Evolutionary conservation across 2,113 vertebrate genomes (phyloP), one percentile per base, ranked within the genome.

Genomic region (Paramisgurnus dabryanus): DNA sequence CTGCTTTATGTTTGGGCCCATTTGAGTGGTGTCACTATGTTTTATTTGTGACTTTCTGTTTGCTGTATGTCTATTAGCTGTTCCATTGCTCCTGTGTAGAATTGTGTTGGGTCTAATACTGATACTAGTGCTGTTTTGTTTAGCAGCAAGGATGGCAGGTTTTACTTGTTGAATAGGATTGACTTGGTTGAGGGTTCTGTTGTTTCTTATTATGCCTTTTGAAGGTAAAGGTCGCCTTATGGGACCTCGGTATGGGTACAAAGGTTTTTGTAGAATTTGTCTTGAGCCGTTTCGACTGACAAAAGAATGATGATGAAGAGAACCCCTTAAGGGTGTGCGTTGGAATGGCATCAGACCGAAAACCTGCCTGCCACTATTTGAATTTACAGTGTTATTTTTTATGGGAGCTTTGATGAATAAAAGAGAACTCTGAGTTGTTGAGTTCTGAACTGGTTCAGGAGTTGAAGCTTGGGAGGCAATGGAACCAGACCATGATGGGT

Each of bases 211-310:
- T n/a, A 41, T 49, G 4, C 55, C 67, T 82, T 58, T 87, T 50
- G 10, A 75, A 34, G 82, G 78, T 1, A 78, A 47, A 47, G 78
- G 66, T 39, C 68, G 89, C 2, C 13, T 80, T 4, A 79, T 0
- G 0, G 63, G 49, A 55, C 71, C 81, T 79, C 61, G 85, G 3
- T 68, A 18, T 6, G 85, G 87, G 34, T 64, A 27, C 2, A 75
- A 84, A 77, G 80, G 84, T 0, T 7, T 17, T 72, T 81, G 85
- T 17, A 74, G 8, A 78, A 77, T 64, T 66, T 27, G 41, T 1
- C 67, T 67, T 4, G 85, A 89, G 40, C 63, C 82, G 6, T 91
- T 91, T 75, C 55, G 83, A 15, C 80, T 74, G 1, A 50, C 39
- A 64, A 67, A 7, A 5, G 53, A 45, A 5, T 43, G 67, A 4